Evolutionary conservation across 2,113 vertebrate genomes (phyloP).

Genomic region (Nothobranchius furzeri): DNA sequence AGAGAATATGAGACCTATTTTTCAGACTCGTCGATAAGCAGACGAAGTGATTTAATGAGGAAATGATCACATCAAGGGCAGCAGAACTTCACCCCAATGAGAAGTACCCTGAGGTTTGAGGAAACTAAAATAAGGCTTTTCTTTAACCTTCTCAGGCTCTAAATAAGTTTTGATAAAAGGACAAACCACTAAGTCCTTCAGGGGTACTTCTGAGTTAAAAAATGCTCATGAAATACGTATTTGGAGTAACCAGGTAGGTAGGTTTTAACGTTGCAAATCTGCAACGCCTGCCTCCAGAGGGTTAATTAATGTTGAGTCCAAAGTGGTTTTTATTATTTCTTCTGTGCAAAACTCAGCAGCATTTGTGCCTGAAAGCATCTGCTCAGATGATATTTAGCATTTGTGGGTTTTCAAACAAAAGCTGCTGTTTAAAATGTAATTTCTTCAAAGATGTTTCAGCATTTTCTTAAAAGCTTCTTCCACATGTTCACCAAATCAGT

Average conservation of each 20-base stretch:
- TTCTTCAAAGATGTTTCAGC: slow-evolving; percentile 36
- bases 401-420: no score
- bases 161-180: no score
- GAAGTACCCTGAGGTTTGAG: not conserved
- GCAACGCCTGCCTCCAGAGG: no score
- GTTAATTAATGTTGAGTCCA: no score
- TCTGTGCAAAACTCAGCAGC: not conserved
- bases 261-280: no score
- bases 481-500: slow-evolving; percentile 56
- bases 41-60: slow-evolving; percentile 26
- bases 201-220: no score
- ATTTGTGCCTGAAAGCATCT: not conserved
- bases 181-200: no score
- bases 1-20: slow-evolving; percentile 38
- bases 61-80: slow-evolving; percentile 26
- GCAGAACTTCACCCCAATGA: slow-evolving; percentile 15
- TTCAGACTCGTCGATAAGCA: slow-evolving; percentile 23
- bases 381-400: not conserved
- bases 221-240: no score
- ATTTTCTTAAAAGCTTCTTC: slow-evolving; percentile 29
- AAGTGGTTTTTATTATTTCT: slow-evolving; percentile 8
- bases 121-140: slow-evolving; percentile 32
- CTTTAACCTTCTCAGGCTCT: slow-evolving; percentile 7
- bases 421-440: slow-evolving; percentile 33
- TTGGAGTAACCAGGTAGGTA: no score